Evolutionary conservation across 1,140 invertebrate genomes (phyloP), one percentile per base, ranked within the genome.

Genomic region (Amphibalanus amphitrite): DNA sequence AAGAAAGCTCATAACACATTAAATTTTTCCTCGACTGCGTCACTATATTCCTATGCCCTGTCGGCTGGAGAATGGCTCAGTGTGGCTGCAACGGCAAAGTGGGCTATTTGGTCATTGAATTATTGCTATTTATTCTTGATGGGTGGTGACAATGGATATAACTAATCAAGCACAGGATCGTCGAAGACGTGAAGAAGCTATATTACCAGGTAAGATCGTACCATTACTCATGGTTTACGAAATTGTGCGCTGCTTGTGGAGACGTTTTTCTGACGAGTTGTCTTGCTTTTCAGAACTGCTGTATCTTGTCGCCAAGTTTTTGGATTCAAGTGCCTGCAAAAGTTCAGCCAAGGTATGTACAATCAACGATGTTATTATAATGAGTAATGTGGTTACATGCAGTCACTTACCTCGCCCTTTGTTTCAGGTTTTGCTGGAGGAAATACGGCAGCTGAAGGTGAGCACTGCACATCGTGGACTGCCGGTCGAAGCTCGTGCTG

Each of bases 241-340:
- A 17, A 1, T 59, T 20, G 47, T 20, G 47, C 47, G 10, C 20
- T 13, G 10, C 1, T 59, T 59, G 47, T 23, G 20, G 3, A 1
- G 47, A 20, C 47, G 47, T 59, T 59, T 59, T 59, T 59, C 47
- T 59, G 23, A 59, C 47, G 47, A 59, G 1, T 3, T 59, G 47
- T 13, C 47, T 59, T 6, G 20, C 47, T 23, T 59, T 59, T 59
- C 89, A 93, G 94, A 97, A 84, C 84, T 97, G 78, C 94, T 94
- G 85, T 95, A 94, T 85, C 85, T 97, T 79, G 93, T 97, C 78
- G 89, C 90, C 74, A 92, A 92, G 84, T 96, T 93, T 85, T 85
- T 97, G 77, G 85, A 87, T 73, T 82, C 84, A 73, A 91, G 93
- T 69, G 91, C 92, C 26, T 90, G 94, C 79, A 83, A 87, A 77